These are phyloP conservation scores for Rhinolophus sinicus DNA, from an alignment of 2,113 vertebrate species.

Conservation along the genomic window DNA sequence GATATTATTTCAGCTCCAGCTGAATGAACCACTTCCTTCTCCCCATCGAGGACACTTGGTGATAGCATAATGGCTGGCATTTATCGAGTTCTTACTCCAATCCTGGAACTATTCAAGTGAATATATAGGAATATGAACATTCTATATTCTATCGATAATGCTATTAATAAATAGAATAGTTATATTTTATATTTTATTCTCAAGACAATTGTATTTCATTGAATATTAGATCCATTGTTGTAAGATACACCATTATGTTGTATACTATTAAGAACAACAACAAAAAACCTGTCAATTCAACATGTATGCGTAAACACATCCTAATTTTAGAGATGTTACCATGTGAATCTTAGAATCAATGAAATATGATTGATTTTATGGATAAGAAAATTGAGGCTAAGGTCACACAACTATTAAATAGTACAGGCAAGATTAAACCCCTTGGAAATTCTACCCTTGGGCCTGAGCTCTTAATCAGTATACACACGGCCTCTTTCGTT, in stretches of 20 bases:
- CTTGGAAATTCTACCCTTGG: too few relatives aligned
- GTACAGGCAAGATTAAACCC: neutral
- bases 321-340: neutral
- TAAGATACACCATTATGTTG: neutral
- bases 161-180: neutral
- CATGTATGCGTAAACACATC: neutral
- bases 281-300: neutral
- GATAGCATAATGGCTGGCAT: neutral
- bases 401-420: neutral
- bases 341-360: neutral
- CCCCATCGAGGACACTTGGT: neutral
- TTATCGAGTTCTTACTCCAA: neutral
- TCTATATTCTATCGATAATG: neutral
- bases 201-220: neutral
- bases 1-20: neutral
- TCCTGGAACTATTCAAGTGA: neutral
- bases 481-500: fast-evolving
- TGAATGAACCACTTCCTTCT: neutral
- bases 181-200: neutral
- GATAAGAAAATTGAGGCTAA: neutral
- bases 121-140: neutral
- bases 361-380: neutral
- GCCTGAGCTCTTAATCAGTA: fast-evolving
- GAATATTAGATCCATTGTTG: neutral
- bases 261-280: neutral